Conservation (phyloP, 2,797 vertebrate species). For the Myotis findleyi region DNA sequence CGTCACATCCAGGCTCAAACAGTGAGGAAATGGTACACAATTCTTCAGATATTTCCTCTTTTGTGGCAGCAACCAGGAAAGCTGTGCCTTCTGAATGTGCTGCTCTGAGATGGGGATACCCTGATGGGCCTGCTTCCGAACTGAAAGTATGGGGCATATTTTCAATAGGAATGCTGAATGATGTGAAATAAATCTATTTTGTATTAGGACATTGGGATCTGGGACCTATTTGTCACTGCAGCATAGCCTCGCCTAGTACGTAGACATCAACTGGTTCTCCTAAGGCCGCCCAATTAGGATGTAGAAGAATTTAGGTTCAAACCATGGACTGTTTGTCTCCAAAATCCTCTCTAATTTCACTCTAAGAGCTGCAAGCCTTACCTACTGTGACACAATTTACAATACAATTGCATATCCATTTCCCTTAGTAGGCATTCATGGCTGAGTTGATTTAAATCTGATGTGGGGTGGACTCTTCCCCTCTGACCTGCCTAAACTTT, state of each 20-base stretch:
- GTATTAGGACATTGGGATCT: neutral
- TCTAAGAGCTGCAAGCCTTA: neutral
- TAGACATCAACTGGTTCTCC: neutral
- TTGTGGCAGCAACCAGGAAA: neutral
- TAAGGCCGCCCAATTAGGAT: neutral
- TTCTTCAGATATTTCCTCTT: neutral
- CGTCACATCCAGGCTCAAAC: neutral
- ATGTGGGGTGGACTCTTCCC: neutral
- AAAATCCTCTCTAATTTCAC: neutral
- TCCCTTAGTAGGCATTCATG: fast-evolving
- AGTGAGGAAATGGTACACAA: neutral
- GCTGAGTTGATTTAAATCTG: neutral
- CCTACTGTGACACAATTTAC: neutral
- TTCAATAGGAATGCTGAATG: fast-evolving
- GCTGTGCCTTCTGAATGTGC: fast-evolving
- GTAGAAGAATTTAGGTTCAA: neutral
- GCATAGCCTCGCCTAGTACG: neutral
- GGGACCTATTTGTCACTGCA: neutral
- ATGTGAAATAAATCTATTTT: neutral
- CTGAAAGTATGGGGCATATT: fast-evolving
- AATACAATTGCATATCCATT: too few relatives aligned
- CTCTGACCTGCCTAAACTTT: neutral
- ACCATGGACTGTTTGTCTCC: neutral
- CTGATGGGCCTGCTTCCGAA: too few relatives aligned
- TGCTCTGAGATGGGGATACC: fast-evolving